Evolutionary conservation across 2,113 vertebrate species (phyloP).

Genomic region (Megaceryle maxima): DNA sequence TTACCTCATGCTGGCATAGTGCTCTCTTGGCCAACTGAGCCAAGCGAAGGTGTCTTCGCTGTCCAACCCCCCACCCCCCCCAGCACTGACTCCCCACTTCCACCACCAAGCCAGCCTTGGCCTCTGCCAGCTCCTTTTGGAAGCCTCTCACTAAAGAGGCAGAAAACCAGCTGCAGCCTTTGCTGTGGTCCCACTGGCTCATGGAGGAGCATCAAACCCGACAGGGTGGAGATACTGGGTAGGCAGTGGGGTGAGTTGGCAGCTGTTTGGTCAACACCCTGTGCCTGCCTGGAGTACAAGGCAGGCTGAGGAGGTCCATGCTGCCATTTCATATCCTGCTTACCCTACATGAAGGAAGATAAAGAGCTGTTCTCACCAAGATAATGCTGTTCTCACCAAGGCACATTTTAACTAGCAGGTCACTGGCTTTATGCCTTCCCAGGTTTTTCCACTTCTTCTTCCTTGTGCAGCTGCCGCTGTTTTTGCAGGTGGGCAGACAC

Average conservation of each 20-base stretch:
- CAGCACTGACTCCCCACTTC: not conserved
- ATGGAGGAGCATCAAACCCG: not conserved
- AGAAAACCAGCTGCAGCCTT: not conserved
- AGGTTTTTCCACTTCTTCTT: not conserved
- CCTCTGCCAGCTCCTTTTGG: not conserved
- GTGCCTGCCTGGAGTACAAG: accelerated
- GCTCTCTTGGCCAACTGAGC: not conserved
- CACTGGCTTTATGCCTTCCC: not conserved
- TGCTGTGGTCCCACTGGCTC: not conserved
- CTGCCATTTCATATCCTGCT: not conserved
- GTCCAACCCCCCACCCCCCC: not conserved
- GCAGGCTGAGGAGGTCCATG: not conserved
- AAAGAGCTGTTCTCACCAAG: too few relatives aligned
- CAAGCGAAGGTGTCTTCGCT: accelerated
- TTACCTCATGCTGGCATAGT: accelerated
- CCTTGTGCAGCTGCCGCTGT: not conserved
- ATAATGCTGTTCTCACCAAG: accelerated
- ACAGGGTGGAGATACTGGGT: not conserved
- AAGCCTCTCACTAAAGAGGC: not conserved
- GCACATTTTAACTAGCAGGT: not conserved
- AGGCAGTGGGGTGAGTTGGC: not conserved
- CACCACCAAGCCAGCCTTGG: not conserved
- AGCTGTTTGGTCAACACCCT: accelerated
- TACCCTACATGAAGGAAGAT: not conserved
- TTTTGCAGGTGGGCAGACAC: not conserved